Evolutionary conservation across 2,888 invertebrate species (phyloP).

Genomic region (Amiota communis): DNA sequence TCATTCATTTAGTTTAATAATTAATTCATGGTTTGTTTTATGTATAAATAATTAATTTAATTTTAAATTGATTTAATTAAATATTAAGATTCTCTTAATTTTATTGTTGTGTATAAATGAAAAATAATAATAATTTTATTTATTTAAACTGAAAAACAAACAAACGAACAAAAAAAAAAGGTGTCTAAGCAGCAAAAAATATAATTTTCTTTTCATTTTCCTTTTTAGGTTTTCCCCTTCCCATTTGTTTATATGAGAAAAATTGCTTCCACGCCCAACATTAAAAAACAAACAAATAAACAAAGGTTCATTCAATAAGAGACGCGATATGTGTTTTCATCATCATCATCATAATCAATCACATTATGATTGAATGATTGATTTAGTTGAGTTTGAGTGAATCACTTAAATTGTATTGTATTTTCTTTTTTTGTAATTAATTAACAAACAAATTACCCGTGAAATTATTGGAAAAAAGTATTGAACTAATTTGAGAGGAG

Average conservation of each 20-base stretch:
- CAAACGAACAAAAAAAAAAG: no score
- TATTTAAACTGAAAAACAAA: neutral
- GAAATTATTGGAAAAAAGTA: no score
- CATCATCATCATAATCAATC: no score
- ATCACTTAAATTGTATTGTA: no score
- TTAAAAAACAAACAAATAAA: neutral
- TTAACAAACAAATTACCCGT: no score
- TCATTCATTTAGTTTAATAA: no score
- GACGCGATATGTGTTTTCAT: no score
- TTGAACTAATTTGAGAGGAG: no score
- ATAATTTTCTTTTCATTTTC: neutral
- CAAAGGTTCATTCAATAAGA: neutral
- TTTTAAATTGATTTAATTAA: conserved; percentile 30
- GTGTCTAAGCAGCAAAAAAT: no score
- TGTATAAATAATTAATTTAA: neutral
- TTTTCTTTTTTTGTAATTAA: no score
- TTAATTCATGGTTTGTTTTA: neutral
- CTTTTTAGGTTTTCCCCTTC: neutral
- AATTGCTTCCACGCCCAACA: conserved; percentile 48
- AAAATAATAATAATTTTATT: conserved; percentile 15
- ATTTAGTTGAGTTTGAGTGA: no score
- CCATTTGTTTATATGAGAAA: conserved; percentile 16
- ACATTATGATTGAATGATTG: no score
- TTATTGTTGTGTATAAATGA: conserved; percentile 16
- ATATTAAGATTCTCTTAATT: conserved; percentile 8